A percentile compares a stretch with the other conserved stretches of the same genome.
These are phyloP conservation scores for Prunella strophiata DNA, from an alignment of 2,797 vertebrate species.

Conservation along the genomic window DNA sequence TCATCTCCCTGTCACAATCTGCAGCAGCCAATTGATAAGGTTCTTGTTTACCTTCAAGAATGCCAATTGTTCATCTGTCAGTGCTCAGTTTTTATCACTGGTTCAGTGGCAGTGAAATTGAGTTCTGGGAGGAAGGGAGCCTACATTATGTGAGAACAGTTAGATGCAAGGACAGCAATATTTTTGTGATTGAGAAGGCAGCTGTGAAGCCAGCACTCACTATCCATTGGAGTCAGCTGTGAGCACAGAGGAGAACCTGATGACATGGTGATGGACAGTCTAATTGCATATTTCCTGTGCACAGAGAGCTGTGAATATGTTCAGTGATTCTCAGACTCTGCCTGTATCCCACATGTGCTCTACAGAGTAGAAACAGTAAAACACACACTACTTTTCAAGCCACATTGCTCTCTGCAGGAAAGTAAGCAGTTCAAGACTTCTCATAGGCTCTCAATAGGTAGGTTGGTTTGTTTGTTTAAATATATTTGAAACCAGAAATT, in stretches of 20 bases:
- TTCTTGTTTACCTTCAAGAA: constrained; percentile 22
- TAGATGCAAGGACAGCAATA: neutral
- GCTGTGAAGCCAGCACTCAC: neutral
- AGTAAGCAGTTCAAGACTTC: neutral
- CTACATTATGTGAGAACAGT: neutral
- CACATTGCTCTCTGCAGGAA: neutral
- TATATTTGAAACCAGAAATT: neutral
- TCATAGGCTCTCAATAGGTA: neutral
- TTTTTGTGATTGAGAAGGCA: constrained; percentile 10
- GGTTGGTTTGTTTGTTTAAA: neutral
- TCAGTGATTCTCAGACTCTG: neutral
- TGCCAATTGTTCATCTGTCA: neutral
- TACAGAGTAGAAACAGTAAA: neutral
- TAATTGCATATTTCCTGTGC: neutral
- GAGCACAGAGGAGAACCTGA: neutral
- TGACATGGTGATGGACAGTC: neutral
- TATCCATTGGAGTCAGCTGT: neutral
- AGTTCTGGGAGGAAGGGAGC: neutral
- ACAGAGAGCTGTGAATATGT: neutral
- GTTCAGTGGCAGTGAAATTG: neutral
- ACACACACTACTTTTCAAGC: neutral
- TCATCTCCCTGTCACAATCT: neutral
- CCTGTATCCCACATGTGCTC: neutral
- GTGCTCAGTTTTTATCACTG: neutral
- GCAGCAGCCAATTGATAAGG: neutral